phyloP scores from a whole-genome alignment of 1,140 invertebrate genomes.

The Drosophila pseudoananassae region DNA sequence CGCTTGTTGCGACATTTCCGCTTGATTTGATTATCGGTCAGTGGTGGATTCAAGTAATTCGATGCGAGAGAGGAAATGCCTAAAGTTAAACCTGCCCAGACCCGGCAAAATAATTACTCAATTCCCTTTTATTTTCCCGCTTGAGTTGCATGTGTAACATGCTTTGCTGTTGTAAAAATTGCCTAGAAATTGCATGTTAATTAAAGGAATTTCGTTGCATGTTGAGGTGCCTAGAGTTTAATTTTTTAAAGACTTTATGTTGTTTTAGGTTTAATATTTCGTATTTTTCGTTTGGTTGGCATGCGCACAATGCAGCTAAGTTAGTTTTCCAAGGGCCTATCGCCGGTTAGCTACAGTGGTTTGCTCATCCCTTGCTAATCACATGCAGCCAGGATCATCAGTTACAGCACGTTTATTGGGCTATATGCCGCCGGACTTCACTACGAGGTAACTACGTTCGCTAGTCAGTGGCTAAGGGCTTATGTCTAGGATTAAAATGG shows the following conservation, averaged over 20 bases:
- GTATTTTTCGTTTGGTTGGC: constrained; percentile 47
- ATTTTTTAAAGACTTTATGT: constrained; percentile 12
- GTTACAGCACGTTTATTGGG: constrained; percentile 9
- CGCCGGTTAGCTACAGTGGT: constrained; percentile 39
- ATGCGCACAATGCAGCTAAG: constrained; percentile 76
- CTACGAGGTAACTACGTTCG: constrained; percentile 47
- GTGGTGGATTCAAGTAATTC: constrained; percentile 16
- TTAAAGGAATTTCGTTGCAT: constrained; percentile 49
- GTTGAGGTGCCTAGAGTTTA: constrained; percentile 15
- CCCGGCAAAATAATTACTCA: constrained; percentile 43
- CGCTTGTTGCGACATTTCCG: constrained; percentile 72
- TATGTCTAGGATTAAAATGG: constrained; percentile 57
- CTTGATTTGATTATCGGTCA: constrained; percentile 48
- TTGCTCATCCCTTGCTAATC: constrained; percentile 45
- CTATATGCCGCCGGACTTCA: constrained; percentile 37
- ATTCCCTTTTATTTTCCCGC: constrained; percentile 18
- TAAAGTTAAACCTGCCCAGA: constrained; percentile 31
- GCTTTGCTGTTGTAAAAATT: constrained; percentile 5
- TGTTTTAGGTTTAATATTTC: constrained; percentile 27
- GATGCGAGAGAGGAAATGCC: constrained; percentile 17
- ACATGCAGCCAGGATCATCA: constrained; percentile 44
- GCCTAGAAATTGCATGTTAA: constrained; percentile 29
- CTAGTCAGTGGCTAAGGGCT: constrained; percentile 55
- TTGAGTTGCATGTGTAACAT: constrained; percentile 30
- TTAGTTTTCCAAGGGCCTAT: constrained; percentile 49